Percentiles rank a stretch among this genome's conserved stretches.
These are phyloP conservation scores for Oenanthe oenanthe DNA, from an alignment of 2,113 vertebrate genomes.

Conservation along the genomic window DNA sequence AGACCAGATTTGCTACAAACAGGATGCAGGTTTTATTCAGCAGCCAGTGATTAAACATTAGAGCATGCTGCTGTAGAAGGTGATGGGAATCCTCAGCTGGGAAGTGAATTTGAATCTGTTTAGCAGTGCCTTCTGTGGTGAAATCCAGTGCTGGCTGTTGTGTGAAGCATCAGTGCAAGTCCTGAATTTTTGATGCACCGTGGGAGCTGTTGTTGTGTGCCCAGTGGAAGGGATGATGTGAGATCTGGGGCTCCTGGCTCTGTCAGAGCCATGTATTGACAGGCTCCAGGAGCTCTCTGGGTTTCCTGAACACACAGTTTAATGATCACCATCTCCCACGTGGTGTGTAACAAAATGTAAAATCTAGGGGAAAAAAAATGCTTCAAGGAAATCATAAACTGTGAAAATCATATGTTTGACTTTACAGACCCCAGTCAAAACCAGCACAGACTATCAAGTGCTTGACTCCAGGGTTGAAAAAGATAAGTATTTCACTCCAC, in stretches of 20 bases:
- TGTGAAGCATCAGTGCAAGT: background rate
- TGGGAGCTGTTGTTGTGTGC: background rate
- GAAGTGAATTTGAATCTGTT: background rate
- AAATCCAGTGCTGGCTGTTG: background rate
- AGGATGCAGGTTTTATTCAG: background rate
- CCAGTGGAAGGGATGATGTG: background rate
- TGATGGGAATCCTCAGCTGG: background rate
- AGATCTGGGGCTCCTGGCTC: background rate
- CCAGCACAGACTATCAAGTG: background rate
- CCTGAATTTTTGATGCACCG: background rate
- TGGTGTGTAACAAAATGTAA: background rate
- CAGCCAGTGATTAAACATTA: background rate
- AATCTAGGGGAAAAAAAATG: background rate
- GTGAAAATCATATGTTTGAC: background rate
- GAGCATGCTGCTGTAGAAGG: background rate
- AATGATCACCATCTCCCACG: background rate
- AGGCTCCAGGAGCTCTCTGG: background rate
- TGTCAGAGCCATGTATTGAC: accelerated
- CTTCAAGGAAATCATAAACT: background rate
- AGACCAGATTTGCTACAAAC: background rate
- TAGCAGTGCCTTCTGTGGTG: background rate
- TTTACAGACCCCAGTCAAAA: background rate
- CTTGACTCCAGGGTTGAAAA: background rate
- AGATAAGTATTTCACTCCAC: background rate
- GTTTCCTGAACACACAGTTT: background rate